phyloP scores from a whole-genome alignment of 2,888 invertebrate species.

The Oasisia sp. region DNA sequence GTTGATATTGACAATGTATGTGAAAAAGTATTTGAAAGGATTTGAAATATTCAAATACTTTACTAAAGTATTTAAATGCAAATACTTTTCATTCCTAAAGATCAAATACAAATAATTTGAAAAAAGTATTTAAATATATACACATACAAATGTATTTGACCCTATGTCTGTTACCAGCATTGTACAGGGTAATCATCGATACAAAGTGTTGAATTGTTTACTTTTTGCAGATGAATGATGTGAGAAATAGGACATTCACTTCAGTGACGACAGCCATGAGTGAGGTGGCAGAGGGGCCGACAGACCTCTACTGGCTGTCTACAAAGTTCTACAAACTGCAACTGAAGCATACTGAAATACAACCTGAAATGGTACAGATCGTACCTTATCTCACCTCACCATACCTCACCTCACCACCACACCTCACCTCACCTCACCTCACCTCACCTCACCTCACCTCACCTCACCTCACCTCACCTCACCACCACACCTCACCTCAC shows the following conservation, averaged over 20 bases:
- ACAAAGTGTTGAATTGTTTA: background rate
- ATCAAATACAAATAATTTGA: too few species aligned
- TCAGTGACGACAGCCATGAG: slow-evolving; percentile 78
- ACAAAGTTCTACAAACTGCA: slow-evolving; percentile 80
- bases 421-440: too few species aligned
- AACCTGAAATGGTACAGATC: slow-evolving; percentile 45
- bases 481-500: too few species aligned
- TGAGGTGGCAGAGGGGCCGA: slow-evolving; percentile 78
- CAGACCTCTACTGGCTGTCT: slow-evolving; percentile 83
- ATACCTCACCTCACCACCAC: background rate
- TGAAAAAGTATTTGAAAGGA: too few species aligned
- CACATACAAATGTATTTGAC: too few species aligned
- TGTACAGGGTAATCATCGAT: background rate
- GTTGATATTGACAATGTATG: too few species aligned
- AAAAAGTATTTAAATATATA: too few species aligned
- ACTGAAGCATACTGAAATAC: slow-evolving; percentile 71
- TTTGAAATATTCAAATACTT: too few species aligned
- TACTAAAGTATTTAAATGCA: too few species aligned
- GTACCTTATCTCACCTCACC: background rate
- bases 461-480: too few species aligned
- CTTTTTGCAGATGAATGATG: slow-evolving; percentile 40
- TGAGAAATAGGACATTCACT: slow-evolving; percentile 56
- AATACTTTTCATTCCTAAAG: too few species aligned
- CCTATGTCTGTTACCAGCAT: background rate
- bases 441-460: too few species aligned